These are phyloP conservation scores for Trichopria drosophilae DNA, from an alignment of 2,888 invertebrate genomes.

Conservation along the genomic window DNA sequence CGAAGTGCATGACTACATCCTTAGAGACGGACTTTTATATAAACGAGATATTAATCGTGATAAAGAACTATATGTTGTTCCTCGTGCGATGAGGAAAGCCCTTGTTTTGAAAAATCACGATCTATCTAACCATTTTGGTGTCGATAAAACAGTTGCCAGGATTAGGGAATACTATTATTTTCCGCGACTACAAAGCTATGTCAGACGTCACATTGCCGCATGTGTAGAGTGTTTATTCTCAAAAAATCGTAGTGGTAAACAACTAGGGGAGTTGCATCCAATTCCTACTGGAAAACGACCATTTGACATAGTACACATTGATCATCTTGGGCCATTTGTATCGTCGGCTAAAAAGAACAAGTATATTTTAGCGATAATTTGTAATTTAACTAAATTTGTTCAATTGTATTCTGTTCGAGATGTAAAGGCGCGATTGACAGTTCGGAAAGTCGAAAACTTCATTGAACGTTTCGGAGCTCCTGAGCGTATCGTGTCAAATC, in stretches of 20 bases:
- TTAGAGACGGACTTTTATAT: constrained; percentile 22
- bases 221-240: constrained; percentile 20
- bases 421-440: constrained; percentile 14
- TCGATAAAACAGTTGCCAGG: constrained; percentile 7
- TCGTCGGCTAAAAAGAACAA: constrained; percentile 2
- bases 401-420: constrained; percentile 30
- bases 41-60: not conserved
- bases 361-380: constrained; percentile 18
- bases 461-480: constrained; percentile 8
- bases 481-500: too few relatives aligned
- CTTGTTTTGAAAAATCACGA: constrained; percentile 31
- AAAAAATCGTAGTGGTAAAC: constrained; percentile 28
- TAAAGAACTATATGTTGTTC: constrained; percentile 14
- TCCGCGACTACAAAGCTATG: too few relatives aligned
- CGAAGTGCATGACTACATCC: not conserved
- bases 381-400: constrained; percentile 26
- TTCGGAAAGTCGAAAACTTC: constrained; percentile 1
- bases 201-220: constrained; percentile 29
- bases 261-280: constrained; percentile 33
- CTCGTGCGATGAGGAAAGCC: constrained; percentile 15
- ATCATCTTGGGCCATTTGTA: constrained; percentile 31
- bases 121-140: constrained; percentile 14
- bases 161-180: constrained; percentile 24
- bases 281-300: constrained; percentile 29
- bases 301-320: constrained; percentile 30